Evolutionary conservation across 2,888 invertebrate species (phyloP), one percentile per base, ranked within the genome.

Genomic region (Rutpela maculata): DNA sequence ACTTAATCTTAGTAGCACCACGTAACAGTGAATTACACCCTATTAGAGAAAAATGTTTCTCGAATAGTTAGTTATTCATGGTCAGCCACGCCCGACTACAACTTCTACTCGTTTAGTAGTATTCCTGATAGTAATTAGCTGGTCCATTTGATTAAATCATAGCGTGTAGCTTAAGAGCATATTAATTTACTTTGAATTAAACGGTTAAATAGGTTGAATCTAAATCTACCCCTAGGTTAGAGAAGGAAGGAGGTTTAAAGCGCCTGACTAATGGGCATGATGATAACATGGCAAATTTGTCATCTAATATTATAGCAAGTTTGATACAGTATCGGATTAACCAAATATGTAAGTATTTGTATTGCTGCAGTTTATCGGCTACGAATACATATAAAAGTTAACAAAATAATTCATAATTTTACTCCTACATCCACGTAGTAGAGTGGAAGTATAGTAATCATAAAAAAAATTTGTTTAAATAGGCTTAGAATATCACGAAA

Each of bases 231-330:
- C 60, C 19, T 38, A 60, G 70, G 70, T n/a, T 70, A 56, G 11
- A 38, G 43, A 50, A 18, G 19, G 43, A 50, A 18, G 19, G 60
- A 70, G 70, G 22, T 60, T 60, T 35, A 70, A 3, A 26, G 43
- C 17, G 43, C 19, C 70, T 60, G 60, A 70, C 60, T 77, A 74
- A 77, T 77, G 73, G 77, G 68, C 65, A 74, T 50, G 76, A 79
- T 74, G 79, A 79, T 79, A 78, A 79, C 78, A 69, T 78, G 75
- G 75, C 81, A 80, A 80, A 81, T 81, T 81, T 81, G 78, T 78
- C 79, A 78, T 78, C 79, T 81, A 78, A 77, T 77, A 81, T 80
- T 81, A 78, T 67, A 68, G 31, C 57, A 43, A 60, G 50, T 60
- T 60, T 38, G 15, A 18, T 43, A 9, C 60, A 70, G 43, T 35